phyloP scores from a whole-genome alignment of 2,888 invertebrate genomes.

The Ectemnius continuus region DNA sequence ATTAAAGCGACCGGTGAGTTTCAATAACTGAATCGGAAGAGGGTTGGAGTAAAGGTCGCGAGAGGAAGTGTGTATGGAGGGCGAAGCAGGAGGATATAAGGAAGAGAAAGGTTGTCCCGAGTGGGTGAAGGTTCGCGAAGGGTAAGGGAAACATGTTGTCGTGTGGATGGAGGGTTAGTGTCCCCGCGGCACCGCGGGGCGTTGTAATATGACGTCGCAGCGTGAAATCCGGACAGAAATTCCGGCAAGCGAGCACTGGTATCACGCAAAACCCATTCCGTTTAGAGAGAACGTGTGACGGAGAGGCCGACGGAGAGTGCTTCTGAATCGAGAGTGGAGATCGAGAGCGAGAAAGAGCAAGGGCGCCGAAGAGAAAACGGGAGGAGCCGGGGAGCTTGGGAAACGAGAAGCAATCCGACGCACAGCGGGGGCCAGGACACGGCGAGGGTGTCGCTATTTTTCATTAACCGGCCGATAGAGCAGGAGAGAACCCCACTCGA shows the following conservation, averaged over 20 bases:
- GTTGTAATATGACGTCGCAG: conserved; percentile 72
- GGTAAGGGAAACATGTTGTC: conserved; percentile 29
- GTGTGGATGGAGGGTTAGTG: conserved; percentile 36
- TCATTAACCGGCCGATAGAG: conserved; percentile 74
- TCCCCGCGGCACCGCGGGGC: conserved; percentile 46
- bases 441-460: conserved; percentile 72
- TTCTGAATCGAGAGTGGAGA: conserved; percentile 28
- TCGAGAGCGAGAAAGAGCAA: conserved; percentile 35
- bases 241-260: conserved; percentile 61
- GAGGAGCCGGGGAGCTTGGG: conserved; percentile 19
- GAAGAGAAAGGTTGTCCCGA: neutral
- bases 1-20: conserved; percentile 53
- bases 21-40: conserved; percentile 41
- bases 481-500: conserved; percentile 51
- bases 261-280: conserved; percentile 67
- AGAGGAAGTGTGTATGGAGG: neutral
- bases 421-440: conserved; percentile 66
- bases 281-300: conserved; percentile 30
- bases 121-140: neutral
- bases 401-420: conserved; percentile 68
- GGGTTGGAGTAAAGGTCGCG: conserved; percentile 9
- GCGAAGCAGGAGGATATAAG: neutral
- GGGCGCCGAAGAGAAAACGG: conserved; percentile 10
- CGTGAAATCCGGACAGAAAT: conserved; percentile 70
- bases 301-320: neutral